Conservation (phyloP, 92 coral and sea anemone genomes). For the Isaurus tuberculatus region DNA sequence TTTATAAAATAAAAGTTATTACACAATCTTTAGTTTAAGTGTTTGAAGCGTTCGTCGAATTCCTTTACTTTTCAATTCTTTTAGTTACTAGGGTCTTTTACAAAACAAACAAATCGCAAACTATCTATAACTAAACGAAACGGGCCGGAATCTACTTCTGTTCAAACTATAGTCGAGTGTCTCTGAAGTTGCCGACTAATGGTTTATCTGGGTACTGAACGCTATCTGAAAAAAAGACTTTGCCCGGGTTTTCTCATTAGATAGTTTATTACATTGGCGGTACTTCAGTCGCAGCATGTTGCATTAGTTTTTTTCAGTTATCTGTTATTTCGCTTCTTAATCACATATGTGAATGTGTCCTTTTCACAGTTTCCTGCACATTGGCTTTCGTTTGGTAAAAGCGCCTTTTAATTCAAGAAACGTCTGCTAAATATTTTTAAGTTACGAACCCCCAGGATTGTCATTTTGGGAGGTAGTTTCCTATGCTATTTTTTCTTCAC, state of each 20-base stretch:
- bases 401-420: conserved; percentile 57
- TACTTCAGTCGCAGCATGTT: conserved; percentile 14
- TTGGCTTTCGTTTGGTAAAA: conserved; percentile 51
- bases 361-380: neutral
- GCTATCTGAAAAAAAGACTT: conserved; percentile 12
- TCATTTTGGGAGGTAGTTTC: neutral
- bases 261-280: neutral
- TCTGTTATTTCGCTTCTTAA: conserved; percentile 49
- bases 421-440: conserved; percentile 41
- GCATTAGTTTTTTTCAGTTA: neutral
- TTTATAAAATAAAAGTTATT: conserved; percentile 1
- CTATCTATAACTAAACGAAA: neutral
- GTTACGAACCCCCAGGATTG: neutral
- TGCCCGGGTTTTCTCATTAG: conserved; percentile 9
- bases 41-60: neutral
- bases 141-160: neutral
- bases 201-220: conserved; percentile 7
- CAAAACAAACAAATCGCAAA: conserved; percentile 32
- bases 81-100: conserved; percentile 1
- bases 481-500: neutral
- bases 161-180: neutral
- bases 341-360: conserved; percentile 36
- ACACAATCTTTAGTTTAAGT: too few relatives aligned
- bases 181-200: neutral
- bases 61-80: neutral